phyloP scores from a whole-genome alignment of 53 echinoderm and acorn worm species.

The Paracentrotus lividus region DNA sequence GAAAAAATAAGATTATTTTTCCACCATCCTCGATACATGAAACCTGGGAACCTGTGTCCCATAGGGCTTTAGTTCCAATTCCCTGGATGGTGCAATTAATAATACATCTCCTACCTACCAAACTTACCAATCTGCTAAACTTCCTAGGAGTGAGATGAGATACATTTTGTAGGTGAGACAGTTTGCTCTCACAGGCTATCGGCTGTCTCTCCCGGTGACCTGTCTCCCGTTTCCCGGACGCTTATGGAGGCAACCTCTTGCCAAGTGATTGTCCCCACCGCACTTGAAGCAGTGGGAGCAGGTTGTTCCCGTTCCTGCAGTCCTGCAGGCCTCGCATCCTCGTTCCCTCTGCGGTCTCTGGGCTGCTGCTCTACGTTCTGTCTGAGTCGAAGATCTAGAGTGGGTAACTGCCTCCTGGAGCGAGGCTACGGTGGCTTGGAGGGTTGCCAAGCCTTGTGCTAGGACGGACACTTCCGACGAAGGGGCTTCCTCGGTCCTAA shows the following conservation, averaged over 20 bases:
- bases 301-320: neutral
- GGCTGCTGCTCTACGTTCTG: neutral
- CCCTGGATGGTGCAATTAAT: neutral
- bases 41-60: slow-evolving; percentile 67
- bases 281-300: slow-evolving; percentile 44
- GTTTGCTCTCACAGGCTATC: neutral
- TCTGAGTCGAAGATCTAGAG: neutral
- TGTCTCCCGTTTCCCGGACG: neutral
- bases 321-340: neutral
- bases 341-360: neutral
- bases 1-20: neutral
- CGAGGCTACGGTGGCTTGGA: neutral
- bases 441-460: neutral
- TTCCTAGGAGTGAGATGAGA: neutral
- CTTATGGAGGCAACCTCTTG: neutral
- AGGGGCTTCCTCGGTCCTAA: neutral
- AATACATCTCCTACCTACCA: neutral
- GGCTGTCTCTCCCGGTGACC: slow-evolving; percentile 3
- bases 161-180: neutral
- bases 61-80: slow-evolving; percentile 28
- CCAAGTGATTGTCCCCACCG: neutral
- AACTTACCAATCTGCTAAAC: neutral
- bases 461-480: neutral
- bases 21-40: slow-evolving; percentile 45
- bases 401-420: neutral